Evolutionary conservation across 2,113 vertebrate genomes (phyloP), one percentile per base, ranked within the genome.

Genomic region (Callipepla squamata): DNA sequence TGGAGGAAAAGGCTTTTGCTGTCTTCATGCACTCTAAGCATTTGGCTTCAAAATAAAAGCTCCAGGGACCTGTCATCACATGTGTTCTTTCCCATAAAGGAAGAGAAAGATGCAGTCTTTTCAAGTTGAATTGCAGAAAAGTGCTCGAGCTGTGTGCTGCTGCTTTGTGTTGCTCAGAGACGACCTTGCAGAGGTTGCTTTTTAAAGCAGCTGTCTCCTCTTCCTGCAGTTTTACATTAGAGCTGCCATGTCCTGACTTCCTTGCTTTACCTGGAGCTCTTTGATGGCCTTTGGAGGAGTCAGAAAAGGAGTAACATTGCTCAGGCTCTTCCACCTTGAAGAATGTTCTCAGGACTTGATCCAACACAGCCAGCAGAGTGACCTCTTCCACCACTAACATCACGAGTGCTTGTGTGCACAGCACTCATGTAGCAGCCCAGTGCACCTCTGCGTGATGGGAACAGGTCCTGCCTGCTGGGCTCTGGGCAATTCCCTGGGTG

Each of bases 11-110:
- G 73, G 87, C 85, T 92, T 94, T 89, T 85, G 89, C 87, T 89
- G 94, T 89, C 89, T 94, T 91, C 89, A 40, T 91, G 94, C 85
- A 87, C 84, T 96, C 84, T 51, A 91, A 96, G 91, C 79, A 92
- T 93, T 94, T 92, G 85, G 78, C 93, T 95, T 94, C 94, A 95
- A 85, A 96, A 96, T 82, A 92, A 93, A 94, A 96, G 94, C 95
- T 89, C 95, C 55, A 38, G 88, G 67, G 94, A 92, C 78, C 30
- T 82, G 63, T 63, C 87, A 92, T 87, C 87, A 87, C 81, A 85
- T 21, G 70, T 63, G 73, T 93, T 74, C 75, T 63, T 91, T 85
- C 81, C 59, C 62, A 51, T 66, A 92, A 91, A 90, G 66, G 63
- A 79, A 91, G 80, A 68, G 78, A 45, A 82, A 94, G 70, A 91